Evolutionary conservation across 1,140 invertebrate species (phyloP), one percentile per base, ranked within the genome.

Genomic region (Ylistrum balloti): DNA sequence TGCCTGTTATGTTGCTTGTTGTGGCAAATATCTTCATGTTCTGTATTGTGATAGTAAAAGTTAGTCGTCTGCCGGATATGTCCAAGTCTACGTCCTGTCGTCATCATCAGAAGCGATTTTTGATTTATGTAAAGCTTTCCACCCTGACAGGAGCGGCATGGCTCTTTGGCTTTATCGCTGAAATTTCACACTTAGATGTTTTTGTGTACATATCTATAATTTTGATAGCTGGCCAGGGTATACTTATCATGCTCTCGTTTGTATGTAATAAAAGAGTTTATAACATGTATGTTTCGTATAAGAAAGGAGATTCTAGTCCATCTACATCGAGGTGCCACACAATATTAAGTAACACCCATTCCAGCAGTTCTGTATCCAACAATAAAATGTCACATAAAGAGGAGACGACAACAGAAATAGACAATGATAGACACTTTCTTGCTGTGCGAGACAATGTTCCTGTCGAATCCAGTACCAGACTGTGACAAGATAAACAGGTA

Each of bases 181-280:
- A 45, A 35, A 34, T 34, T 20, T 35, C 41, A 20, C 32, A 86
- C 35, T 20, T 33, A 0, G 88, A 88, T 20, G 20, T 88, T 11
- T 56, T 89, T 9, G 74, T 48, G 0, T 91, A 91, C 35, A 32
- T 89, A n/a, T 90, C 86, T 56, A 88, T 88, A 0, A 35, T 91
- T 28, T 34, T 91, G 32, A 74, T 48, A 9, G 86, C 45, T 0
- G 38, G 56, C 10, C 88, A 91, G 85, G 91, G 91, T 0, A 17
- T 91, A 20, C 90, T 85, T 32, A 87, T 91, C 2, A 87, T 91
- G 88, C 34, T 91, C 22, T 88, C 91, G 0, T 91, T 91, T 74
- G 86, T 88, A 33, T 91, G 86, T 34, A 91, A 89, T 28, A 88
- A 88, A 20, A 48, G 91, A 13, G 91, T 91, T 33, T 56, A 35